Base-by-base conservation (phyloP, 2,113 vertebrate genomes). In the Struthio camelus region DNA sequence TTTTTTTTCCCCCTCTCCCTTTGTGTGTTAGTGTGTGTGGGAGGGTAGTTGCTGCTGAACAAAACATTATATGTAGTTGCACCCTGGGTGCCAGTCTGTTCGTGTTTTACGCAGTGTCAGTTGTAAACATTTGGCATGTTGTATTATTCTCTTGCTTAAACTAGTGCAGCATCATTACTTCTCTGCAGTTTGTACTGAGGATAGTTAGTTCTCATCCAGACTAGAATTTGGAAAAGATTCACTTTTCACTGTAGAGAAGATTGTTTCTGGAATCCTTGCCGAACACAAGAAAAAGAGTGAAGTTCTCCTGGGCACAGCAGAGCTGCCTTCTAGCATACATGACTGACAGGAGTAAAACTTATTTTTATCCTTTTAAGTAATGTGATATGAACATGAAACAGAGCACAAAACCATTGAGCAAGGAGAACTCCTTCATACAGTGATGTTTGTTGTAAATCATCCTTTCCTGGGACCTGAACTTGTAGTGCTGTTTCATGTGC, bases 321-420 rank as follows among this genome's bases (percentile, higher is more conserved):
- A 65, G 48, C 44, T 76, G 70, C 78, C 50, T 85, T 85, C 23
- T 89, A 77, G 58, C 2, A 3, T 65, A 27, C 6, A 1, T 62
- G 78, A 85, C 1, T 81, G 93, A 87, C 69, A 79, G 64, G 80
- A 82, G 44, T 80, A 65, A 78, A 59, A 70, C 61, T 67, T 65
- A 85, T 93, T 96, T 93, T 91, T 94, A 40, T 85, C 89, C 48
- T 61, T 93, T 76, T 82, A 71, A 67, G 34, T 93, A 85, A 85
- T 87, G 28, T 44, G 58, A 80, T 87, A n/a, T 27, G 53, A 64
- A 54, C 42, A 42, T 46, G 66, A 82, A 95, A 72, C 40, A 75
- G 54, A 66, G 53, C 58, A 85, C 44, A 83, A 65, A 87, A 54
- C 66, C 54, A 67, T 25, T 2, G 1, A 80, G 61, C 42, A 53